Evolutionary conservation across 2,797 vertebrate genomes (phyloP).

Genomic region (Denticeps clupeoides): DNA sequence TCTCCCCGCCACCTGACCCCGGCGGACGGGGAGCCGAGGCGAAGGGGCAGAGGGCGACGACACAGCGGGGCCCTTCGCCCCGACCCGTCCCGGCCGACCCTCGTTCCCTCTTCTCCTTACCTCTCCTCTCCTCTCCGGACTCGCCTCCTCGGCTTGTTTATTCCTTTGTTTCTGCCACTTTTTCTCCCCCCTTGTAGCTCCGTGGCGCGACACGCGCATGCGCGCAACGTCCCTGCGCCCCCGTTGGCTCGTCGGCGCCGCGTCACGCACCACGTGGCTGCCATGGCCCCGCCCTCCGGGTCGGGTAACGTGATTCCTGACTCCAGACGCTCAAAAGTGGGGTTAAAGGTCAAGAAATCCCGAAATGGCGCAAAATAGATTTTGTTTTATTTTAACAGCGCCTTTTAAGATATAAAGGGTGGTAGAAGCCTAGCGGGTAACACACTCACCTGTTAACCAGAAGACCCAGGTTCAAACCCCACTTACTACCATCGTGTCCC

Average conservation of each 20-base stretch:
- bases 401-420: no score
- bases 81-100: not conserved
- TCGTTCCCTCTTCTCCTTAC: slow-evolving; percentile 4
- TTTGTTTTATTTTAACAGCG: no score
- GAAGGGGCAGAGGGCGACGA: slow-evolving; percentile 3
- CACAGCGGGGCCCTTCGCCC: not conserved
- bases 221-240: slow-evolving; percentile 48
- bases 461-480: no score
- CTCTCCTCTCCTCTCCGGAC: slow-evolving; percentile 11
- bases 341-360: not conserved
- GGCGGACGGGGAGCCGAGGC: no score
- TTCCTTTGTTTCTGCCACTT: slow-evolving; percentile 61
- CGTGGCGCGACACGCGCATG: slow-evolving; percentile 48
- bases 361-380: no score
- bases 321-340: not conserved
- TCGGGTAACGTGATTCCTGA: slow-evolving; percentile 21
- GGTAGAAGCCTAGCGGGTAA: no score
- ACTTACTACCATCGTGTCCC: no score
- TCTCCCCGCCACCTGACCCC: no score
- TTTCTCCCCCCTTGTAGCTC: slow-evolving; percentile 43
- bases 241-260: slow-evolving; percentile 40
- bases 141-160: slow-evolving; percentile 29
- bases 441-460: no score
- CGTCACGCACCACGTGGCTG: slow-evolving; percentile 43
- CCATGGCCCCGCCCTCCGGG: slow-evolving; percentile 34